Percentiles rank a stretch among this genome's conserved stretches.
Evolutionary conservation across 2,888 invertebrate genomes (phyloP).

Genomic region (Leucophenga montana): DNA sequence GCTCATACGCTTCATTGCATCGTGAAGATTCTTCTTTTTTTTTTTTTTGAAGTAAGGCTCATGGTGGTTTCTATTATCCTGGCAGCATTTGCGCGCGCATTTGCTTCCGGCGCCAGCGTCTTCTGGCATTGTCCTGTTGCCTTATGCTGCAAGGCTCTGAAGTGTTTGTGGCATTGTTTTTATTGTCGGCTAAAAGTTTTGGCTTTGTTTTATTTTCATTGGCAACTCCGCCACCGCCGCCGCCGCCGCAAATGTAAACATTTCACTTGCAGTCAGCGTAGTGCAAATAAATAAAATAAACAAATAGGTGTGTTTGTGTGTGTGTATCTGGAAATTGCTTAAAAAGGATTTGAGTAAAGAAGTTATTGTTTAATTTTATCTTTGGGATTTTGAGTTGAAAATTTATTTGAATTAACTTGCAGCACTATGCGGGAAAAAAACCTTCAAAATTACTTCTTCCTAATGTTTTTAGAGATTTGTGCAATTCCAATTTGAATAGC

Average conservation of each 20-base stretch:
- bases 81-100: no score
- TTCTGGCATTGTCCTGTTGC: slow-evolving; percentile 38
- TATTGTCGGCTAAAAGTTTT: slow-evolving; percentile 30
- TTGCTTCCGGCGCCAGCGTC: slow-evolving; percentile 30
- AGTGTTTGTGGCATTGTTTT: no score
- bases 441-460: no score
- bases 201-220: slow-evolving; percentile 36
- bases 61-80: background rate
- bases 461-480: no score
- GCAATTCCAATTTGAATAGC: no score
- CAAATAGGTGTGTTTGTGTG: slow-evolving; percentile 4
- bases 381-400: no score
- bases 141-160: no score
- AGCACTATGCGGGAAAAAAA: no score
- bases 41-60: slow-evolving; percentile 21
- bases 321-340: background rate
- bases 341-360: slow-evolving; percentile 18
- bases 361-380: background rate
- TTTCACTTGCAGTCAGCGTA: slow-evolving; percentile 56
- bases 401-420: no score
- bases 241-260: slow-evolving; percentile 61
- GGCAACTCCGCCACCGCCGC: slow-evolving; percentile 43
- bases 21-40: slow-evolving; percentile 46
- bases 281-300: slow-evolving; percentile 45
- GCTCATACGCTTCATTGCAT: slow-evolving; percentile 64